Conservation (phyloP, 2,797 vertebrate species). For the Naso thynnoides region DNA sequence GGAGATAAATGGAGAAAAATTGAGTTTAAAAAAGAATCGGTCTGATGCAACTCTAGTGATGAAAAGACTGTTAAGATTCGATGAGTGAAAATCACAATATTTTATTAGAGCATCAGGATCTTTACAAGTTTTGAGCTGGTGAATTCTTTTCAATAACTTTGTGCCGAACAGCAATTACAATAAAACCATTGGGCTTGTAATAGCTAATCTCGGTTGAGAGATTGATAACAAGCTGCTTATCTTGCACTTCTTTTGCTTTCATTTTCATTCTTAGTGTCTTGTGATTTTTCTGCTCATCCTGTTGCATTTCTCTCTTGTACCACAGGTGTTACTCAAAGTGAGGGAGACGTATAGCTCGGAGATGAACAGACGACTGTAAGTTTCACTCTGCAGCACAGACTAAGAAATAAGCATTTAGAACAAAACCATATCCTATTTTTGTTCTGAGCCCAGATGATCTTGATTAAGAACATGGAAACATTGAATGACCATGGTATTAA, state of each 20-base stretch:
- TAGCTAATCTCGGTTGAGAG: too few relatives aligned
- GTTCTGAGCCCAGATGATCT: neutral
- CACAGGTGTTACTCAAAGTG: constrained; percentile 90
- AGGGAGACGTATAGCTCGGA: constrained; percentile 81
- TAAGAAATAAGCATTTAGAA: neutral
- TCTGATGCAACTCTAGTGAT: neutral
- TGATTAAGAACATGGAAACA: neutral
- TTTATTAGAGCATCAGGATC: neutral
- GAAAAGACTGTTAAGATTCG: too few relatives aligned
- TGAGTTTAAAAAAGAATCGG: neutral
- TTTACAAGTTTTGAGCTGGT: too few relatives aligned
- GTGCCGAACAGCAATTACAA: neutral
- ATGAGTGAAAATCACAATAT: too few relatives aligned
- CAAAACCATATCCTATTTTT: neutral
- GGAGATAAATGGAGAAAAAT: neutral
- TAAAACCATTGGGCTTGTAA: neutral
- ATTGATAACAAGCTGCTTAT: neutral
- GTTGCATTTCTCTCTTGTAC: constrained; percentile 3
- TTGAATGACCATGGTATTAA: neutral
- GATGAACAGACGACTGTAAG: constrained; percentile 87
- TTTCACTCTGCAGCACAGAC: constrained; percentile 44
- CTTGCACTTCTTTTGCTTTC: neutral
- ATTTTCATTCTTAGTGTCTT: neutral
- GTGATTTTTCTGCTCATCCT: neutral
- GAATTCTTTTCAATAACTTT: too few relatives aligned